A percentile compares a stretch with the other conserved stretches of the same genome.
Conservation (phyloP, 2,888 invertebrate species). For the Alcis repandata region DNA sequence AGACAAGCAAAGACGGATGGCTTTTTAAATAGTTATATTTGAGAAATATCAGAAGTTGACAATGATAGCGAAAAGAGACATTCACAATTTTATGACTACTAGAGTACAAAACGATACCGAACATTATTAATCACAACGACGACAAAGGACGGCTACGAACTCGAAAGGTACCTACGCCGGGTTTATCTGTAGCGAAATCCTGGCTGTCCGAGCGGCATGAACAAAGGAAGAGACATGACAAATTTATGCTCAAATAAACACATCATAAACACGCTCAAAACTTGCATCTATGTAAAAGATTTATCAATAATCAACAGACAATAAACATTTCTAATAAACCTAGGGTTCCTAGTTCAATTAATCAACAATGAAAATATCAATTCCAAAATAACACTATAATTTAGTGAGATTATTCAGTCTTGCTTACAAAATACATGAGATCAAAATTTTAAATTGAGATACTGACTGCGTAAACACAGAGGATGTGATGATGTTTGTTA, state of each 20-base stretch:
- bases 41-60: slow-evolving; percentile 72
- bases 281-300: slow-evolving; percentile 69
- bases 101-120: slow-evolving; percentile 66
- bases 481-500: slow-evolving; percentile 37
- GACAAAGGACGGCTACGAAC: slow-evolving; percentile 41
- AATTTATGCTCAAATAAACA: slow-evolving; percentile 68
- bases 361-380: slow-evolving; percentile 63
- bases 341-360: slow-evolving; percentile 58
- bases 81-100: slow-evolving; percentile 73
- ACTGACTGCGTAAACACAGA: slow-evolving; percentile 35
- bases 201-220: slow-evolving; percentile 81
- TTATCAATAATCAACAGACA: slow-evolving; percentile 74
- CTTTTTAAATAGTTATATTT: slow-evolving; percentile 72
- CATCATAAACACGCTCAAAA: slow-evolving; percentile 73
- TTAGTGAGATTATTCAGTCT: slow-evolving; percentile 48
- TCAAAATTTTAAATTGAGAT: slow-evolving; percentile 42
- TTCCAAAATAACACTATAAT: slow-evolving; percentile 54
- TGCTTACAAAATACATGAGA: slow-evolving; percentile 43
- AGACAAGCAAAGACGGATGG: slow-evolving; percentile 71
- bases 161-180: slow-evolving; percentile 33
- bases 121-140: slow-evolving; percentile 40
- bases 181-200: slow-evolving; percentile 81
- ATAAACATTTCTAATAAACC: slow-evolving; percentile 70
- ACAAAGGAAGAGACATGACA: slow-evolving; percentile 66
- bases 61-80: slow-evolving; percentile 69